These are phyloP conservation scores for Castor canadensis DNA, from an alignment of 2,113 vertebrate genomes.

Conservation along the genomic window DNA sequence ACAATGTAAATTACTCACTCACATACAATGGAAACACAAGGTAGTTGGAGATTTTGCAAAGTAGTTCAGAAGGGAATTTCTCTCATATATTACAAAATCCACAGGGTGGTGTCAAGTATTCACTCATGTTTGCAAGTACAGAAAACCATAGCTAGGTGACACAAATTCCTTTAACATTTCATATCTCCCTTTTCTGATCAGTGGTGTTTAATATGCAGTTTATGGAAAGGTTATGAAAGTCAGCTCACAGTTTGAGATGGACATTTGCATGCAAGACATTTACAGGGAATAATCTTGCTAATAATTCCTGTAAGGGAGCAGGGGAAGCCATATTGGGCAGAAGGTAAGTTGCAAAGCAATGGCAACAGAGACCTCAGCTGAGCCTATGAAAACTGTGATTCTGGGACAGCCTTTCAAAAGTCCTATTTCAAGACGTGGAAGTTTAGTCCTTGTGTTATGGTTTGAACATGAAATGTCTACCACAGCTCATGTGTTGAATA, in stretches of 20 bases:
- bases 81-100: background rate
- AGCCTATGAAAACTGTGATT: background rate
- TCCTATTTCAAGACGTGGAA: background rate
- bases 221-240: background rate
- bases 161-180: background rate
- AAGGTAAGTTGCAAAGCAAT: background rate
- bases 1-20: background rate
- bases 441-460: background rate
- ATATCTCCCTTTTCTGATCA: background rate
- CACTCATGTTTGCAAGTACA: background rate
- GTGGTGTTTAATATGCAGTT: background rate
- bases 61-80: background rate
- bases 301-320: background rate
- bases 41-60: background rate
- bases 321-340: background rate
- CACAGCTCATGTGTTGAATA: too few relatives aligned
- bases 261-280: background rate
- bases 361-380: background rate
- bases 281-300: background rate
- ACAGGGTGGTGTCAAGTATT: background rate
- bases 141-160: background rate
- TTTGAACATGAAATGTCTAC: too few relatives aligned
- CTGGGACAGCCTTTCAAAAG: background rate
- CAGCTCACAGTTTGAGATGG: background rate
- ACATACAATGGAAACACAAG: background rate